These are phyloP conservation scores for Hoplostethus atlanticus DNA, from an alignment of 2,797 vertebrate genomes.

Conservation along the genomic window DNA sequence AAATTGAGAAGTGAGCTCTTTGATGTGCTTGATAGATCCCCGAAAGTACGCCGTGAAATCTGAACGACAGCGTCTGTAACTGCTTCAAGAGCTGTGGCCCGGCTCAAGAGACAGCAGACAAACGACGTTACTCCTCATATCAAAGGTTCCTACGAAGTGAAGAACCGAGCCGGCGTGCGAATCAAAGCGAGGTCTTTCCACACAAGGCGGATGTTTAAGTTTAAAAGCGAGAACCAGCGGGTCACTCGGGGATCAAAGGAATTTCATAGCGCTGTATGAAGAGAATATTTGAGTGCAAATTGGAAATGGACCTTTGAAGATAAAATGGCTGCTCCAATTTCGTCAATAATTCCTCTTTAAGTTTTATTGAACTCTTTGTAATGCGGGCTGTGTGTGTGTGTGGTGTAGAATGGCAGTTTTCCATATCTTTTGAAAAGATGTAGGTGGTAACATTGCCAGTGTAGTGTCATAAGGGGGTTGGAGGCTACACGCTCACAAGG, in stretches of 20 bases:
- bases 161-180: conserved; percentile 33
- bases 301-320: conserved; percentile 68
- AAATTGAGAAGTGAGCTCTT: conserved; percentile 15
- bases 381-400: conserved; percentile 4
- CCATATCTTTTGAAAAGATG: conserved; percentile 2
- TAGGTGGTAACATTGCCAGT: not conserved
- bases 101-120: conserved; percentile 27
- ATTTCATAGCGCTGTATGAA: conserved; percentile 42
- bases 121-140: conserved; percentile 31
- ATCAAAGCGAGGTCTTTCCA: conserved; percentile 54
- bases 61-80: conserved; percentile 16
- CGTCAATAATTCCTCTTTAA: conserved; percentile 68
- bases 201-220: conserved; percentile 41
- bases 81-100: conserved; percentile 15
- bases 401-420: conserved; percentile 38
- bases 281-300: conserved; percentile 52
- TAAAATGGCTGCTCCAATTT: conserved; percentile 56
- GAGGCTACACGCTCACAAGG: not conserved
- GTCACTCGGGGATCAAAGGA: conserved; percentile 61
- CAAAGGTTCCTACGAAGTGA: conserved; percentile 14
- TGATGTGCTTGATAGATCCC: not conserved
- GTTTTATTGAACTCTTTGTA: conserved; percentile 40
- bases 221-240: conserved; percentile 54
- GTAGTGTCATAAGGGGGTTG: not conserved
- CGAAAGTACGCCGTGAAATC: conserved; percentile 17